Percentiles rank a stretch among this genome's conserved stretches.
Conservation (phyloP, 2,113 vertebrate species). For the Drymodes brunneopygia region DNA sequence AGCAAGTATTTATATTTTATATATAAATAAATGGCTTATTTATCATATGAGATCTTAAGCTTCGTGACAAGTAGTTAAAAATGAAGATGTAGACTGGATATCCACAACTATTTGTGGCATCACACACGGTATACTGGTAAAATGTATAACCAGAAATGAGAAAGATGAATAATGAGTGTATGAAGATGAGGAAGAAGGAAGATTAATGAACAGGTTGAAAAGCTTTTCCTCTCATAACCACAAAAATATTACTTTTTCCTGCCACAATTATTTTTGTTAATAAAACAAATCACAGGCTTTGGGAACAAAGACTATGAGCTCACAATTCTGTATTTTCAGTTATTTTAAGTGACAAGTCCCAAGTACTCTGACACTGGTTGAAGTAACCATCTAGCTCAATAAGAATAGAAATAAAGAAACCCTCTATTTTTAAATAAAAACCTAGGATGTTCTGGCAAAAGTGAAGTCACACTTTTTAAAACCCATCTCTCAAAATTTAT, state of each 20-base stretch:
- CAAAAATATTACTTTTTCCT: not conserved
- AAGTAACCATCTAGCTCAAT: not conserved
- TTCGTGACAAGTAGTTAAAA: not conserved
- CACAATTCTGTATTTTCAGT: not conserved
- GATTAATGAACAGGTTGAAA: not conserved
- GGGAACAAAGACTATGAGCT: not conserved
- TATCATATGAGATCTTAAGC: not conserved
- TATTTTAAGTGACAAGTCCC: not conserved
- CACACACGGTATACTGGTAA: not conserved
- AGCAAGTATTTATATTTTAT: not conserved
- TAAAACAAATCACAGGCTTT: not conserved
- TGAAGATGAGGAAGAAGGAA: not conserved
- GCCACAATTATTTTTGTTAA: not conserved
- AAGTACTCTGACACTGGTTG: not conserved
- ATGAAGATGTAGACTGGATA: not conserved
- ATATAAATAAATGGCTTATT: not conserved
- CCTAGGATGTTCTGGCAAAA: not conserved
- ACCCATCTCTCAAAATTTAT: not conserved
- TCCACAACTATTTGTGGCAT: not conserved
- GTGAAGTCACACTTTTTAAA: not conserved
- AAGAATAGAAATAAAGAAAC: not conserved
- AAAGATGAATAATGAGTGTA: not conserved
- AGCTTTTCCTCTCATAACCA: not conserved
- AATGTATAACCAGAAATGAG: not conserved
- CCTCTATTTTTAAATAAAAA: not conserved